A percentile compares a stretch with the other conserved stretches of the same genome.
Evolutionary conservation across 2,797 vertebrate species (phyloP).

Genomic region (Artibeus lituratus): DNA sequence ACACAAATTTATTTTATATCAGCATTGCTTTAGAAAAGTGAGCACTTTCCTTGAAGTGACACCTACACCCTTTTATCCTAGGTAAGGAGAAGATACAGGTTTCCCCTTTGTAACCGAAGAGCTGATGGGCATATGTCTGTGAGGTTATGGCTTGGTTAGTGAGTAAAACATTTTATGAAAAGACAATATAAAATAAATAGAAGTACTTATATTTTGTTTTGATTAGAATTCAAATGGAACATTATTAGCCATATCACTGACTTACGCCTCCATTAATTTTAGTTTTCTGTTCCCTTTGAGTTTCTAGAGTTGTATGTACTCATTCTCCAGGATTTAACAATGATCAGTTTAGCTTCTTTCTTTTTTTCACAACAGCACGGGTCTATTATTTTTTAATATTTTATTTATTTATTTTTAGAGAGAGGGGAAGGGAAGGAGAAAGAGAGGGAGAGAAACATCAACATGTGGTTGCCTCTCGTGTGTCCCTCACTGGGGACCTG

Average conservation of each 20-base stretch:
- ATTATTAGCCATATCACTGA: not conserved
- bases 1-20: not conserved
- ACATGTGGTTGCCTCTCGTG: no score
- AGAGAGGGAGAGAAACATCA: no score
- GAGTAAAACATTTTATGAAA: not conserved
- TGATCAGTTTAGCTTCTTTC: not conserved
- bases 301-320: not conserved
- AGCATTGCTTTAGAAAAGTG: not conserved
- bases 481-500: no score
- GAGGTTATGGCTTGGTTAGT: not conserved
- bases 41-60: not conserved
- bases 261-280: not conserved
- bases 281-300: not conserved
- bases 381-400: no score
- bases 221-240: not conserved
- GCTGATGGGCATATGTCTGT: not conserved
- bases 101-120: not conserved
- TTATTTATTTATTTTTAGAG: no score
- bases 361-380: not conserved
- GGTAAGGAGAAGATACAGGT: not conserved
- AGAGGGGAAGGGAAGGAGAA: no score
- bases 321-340: not conserved
- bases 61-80: not conserved
- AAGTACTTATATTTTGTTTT: not conserved
- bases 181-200: not conserved